These are phyloP conservation scores for Tetranychus piercei DNA, from an alignment of 2,888 invertebrate species.

Conservation along the genomic window DNA sequence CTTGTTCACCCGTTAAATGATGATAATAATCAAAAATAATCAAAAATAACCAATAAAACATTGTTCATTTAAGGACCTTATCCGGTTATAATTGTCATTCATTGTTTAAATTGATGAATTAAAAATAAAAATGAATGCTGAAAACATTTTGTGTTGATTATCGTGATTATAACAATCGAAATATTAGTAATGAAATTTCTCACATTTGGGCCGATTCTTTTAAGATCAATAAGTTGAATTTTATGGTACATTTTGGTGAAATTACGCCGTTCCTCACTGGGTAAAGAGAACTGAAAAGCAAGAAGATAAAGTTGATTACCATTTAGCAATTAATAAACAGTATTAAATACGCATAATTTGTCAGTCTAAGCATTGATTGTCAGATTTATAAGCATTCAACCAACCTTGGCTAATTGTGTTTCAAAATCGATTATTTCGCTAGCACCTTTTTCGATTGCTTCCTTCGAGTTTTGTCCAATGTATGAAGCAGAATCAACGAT, in stretches of 20 bases:
- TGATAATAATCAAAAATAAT: neutral
- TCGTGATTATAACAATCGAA: neutral
- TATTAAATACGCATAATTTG: neutral
- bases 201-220: conserved; percentile 43
- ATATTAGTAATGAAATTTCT: conserved; percentile 30
- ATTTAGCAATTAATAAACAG: neutral
- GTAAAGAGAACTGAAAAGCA: conserved; percentile 50
- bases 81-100: too few relatives aligned
- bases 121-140: too few relatives aligned
- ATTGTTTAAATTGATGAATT: too few relatives aligned
- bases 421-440: conserved; percentile 66
- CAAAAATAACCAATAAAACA: too few relatives aligned
- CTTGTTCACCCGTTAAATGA: too few relatives aligned
- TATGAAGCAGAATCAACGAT: conserved; percentile 61
- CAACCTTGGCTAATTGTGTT: conserved; percentile 72
- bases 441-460: conserved; percentile 48
- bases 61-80: too few relatives aligned
- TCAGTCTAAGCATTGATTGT: neutral
- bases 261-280: conserved; percentile 72
- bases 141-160: too few relatives aligned
- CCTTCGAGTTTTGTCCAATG: conserved; percentile 54
- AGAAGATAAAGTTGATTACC: neutral
- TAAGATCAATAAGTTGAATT: conserved; percentile 57
- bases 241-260: conserved; percentile 77
- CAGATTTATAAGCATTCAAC: conserved; percentile 30